Percentiles rank a stretch among this genome's conserved stretches.
phyloP scores from a whole-genome alignment of 2,888 invertebrate genomes.

The Lasioglossum calceatum region DNA sequence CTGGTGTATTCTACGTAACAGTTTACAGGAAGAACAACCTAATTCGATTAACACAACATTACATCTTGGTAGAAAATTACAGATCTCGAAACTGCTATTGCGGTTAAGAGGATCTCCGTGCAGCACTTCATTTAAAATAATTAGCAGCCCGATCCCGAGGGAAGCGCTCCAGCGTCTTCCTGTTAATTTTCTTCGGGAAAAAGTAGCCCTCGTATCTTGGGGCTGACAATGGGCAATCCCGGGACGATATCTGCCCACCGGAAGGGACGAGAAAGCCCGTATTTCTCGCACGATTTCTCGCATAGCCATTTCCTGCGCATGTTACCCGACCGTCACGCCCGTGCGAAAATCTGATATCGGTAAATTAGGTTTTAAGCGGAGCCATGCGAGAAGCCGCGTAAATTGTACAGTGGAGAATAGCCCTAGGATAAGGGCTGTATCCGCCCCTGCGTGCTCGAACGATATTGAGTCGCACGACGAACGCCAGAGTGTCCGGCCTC shows the following conservation, averaged over 20 bases:
- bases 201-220: background rate
- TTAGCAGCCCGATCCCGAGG: background rate
- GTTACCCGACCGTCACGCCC: slow-evolving; percentile 16
- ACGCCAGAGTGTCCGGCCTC: background rate
- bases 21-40: background rate
- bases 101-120: background rate
- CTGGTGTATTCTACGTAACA: background rate
- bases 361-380: slow-evolving; percentile 32
- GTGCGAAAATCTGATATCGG: slow-evolving; percentile 49
- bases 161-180: background rate
- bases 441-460: slow-evolving; percentile 11
- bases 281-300: slow-evolving; percentile 27
- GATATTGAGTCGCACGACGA: background rate
- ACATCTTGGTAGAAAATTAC: background rate
- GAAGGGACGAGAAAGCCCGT: slow-evolving; percentile 16
- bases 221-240: background rate
- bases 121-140: background rate
- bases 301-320: slow-evolving; percentile 28
- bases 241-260: slow-evolving; percentile 14
- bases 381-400: slow-evolving; percentile 24
- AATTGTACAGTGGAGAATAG: slow-evolving; percentile 27
- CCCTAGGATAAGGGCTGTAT: slow-evolving; percentile 21
- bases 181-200: background rate
- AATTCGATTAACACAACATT: background rate
- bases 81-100: background rate